Evolutionary conservation across 2,797 vertebrate genomes (phyloP), one percentile per base, ranked within the genome.

Genomic region (Fringilla coelebs): DNA sequence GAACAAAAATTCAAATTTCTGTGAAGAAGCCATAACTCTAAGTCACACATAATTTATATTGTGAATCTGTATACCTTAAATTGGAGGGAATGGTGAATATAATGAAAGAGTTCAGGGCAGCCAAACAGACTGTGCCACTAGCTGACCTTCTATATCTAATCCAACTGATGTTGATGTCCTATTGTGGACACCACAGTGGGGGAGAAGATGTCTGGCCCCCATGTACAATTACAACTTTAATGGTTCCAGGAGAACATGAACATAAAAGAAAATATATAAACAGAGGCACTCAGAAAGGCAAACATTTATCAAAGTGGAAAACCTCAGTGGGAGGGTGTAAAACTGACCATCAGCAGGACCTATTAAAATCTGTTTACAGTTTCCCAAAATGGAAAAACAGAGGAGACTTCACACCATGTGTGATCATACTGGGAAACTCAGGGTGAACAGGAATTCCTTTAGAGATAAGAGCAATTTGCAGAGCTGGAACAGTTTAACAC

Each of bases 391-490:
- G 49, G 31, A 36, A 91, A 73, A 93, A 60, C 17, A 63, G 14
- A 81, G 29, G 36, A 65, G 24, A 15, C 63, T 93, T 87, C 60
- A 76, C 29, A 76, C 12, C 16, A 32, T 20, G 6, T 11, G 4
- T 41, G 57, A 32, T 46, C 52, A 74, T 12, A 77, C 32, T 31
- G 40, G 17, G 29, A 65, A 89, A 71, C 26, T 80, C 22, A 5
- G 9, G 45, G 31, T 83, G 32, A 85, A 63, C 45, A 92, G 61
- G 49, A 91, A 77, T 88, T 88, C 60, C 55, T 85, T 87, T 71
- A 74, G 24, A 76, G 61, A 52, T 65, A 85, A 82, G 12, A 83
- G n/a, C 46, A 85, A 75, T 31, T 32, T 66, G 58, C 46, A 94
- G 43, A 91, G 13, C 10, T 68, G 22, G 55, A 48, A 51, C 25